Evolutionary conservation across 1,140 invertebrate species (phyloP).

Genomic region (Lethocerus indicus): DNA sequence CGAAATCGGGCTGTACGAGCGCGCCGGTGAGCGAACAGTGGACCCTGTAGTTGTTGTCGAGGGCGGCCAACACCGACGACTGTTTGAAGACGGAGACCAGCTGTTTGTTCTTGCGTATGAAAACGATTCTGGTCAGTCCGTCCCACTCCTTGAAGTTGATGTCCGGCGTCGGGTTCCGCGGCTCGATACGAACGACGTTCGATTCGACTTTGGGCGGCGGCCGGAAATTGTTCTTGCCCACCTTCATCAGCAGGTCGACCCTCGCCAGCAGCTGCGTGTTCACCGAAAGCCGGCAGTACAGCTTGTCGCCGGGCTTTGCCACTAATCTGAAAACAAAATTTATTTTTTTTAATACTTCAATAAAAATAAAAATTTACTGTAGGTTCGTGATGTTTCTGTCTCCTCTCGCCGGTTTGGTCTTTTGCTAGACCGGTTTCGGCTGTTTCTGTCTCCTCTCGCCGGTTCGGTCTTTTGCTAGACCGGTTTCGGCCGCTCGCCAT

Average conservation of each 20-base stretch:
- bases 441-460: too few species aligned
- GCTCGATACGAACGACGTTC: constrained; percentile 94
- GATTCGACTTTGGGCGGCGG: constrained; percentile 99
- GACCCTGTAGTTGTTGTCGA: constrained; percentile 86
- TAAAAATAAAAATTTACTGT: too few species aligned
- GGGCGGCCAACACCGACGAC: constrained; percentile 55
- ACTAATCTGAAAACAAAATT: too few species aligned
- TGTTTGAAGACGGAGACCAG: constrained; percentile 72
- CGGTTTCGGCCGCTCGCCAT: too few species aligned
- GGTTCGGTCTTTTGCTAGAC: too few species aligned
- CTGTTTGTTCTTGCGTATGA: constrained; percentile 92
- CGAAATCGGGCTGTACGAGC: too few species aligned
- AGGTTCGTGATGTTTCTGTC: too few species aligned
- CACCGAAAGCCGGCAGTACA: constrained; percentile 91
- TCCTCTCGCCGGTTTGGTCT: too few species aligned
- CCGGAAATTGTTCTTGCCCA: constrained; percentile 95
- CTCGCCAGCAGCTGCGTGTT: constrained; percentile 91
- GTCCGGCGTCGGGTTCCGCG: constrained; percentile 86
- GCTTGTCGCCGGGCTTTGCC: constrained; percentile 92
- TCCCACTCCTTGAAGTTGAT: constrained; percentile 98
- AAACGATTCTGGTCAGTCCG: constrained; percentile 85
- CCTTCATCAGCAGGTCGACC: constrained; percentile 96
- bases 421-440: too few species aligned
- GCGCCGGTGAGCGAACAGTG: constrained; percentile 75
- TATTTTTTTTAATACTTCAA: too few species aligned